Evolutionary conservation across 1,140 invertebrate genomes (phyloP), one percentile per base, ranked within the genome.

Genomic region (Pseudoatta argentina): DNA sequence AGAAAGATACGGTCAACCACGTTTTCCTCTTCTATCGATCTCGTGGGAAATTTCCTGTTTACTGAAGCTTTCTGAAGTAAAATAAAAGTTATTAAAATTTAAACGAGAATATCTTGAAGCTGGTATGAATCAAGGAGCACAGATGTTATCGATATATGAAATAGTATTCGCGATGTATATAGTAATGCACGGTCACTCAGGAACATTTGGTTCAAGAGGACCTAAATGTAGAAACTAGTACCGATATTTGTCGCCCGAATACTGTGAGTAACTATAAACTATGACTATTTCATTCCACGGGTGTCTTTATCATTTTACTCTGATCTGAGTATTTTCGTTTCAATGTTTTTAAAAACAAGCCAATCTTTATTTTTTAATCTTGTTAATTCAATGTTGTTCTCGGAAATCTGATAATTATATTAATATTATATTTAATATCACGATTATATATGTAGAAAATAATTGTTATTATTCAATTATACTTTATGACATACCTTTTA

Each of bases 1-100:
- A 87, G 73, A 86, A 71, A 39, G 82, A 86, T 83, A 75, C 69
- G 69, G 69, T 83, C 79, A 73, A 48, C 34, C 79, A 66, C 27
- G 55, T 57, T 75, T 63, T 18, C 3, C n/a, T 24, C 55, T 18
- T 7, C 39, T 73, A 82, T 82, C 79, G 79, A 82, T 82, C 53
- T 48, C 34, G 16, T 16, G 7, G 34, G 24, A 21, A 39, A 61
- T 59, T 82, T 83, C 8, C 24, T 30, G 51, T 81, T 73, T 61
- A 61, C 8, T 16, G 21, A 27, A 61, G 7, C 48, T 21, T 27
- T 76, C 24, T 61, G 12, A 4, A 6, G 24, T 1, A 12, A 76
- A 61, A 55, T 79, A 69, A 79, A 24, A 69, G 48, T 77, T 66
- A 66, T n/a, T 24, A 16, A 69, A 51, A 21, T 51, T 69, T 27